phyloP scores from a whole-genome alignment of 30 jellyfish, hydroid and myxozoan genomes.

The Calvadosia cruxmelitensis region DNA sequence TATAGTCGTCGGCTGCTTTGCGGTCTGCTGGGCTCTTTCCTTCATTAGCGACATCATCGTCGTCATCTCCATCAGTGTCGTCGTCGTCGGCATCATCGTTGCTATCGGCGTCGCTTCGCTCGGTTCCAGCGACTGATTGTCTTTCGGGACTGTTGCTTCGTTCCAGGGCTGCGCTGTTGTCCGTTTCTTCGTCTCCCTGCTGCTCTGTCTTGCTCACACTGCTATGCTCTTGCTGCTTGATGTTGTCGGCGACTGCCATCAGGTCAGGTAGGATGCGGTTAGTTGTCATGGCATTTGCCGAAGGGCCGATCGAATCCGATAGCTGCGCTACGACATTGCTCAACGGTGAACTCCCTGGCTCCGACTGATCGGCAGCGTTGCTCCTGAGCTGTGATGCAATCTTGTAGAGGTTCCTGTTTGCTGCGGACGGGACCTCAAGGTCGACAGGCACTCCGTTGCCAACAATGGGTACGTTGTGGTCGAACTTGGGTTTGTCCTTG shows the following conservation, averaged over 20 bases:
- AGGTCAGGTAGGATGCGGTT: background rate
- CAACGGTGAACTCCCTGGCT: no score
- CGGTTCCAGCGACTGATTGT: no score
- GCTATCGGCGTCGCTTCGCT: background rate
- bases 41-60: constrained; percentile 2
- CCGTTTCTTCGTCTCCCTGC: background rate
- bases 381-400: background rate
- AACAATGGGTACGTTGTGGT: background rate
- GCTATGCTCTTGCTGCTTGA: background rate
- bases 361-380: no score
- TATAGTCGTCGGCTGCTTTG: background rate
- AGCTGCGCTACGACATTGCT: background rate
- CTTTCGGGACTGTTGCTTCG: background rate
- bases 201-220: no score
- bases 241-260: background rate
- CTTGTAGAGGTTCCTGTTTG: background rate
- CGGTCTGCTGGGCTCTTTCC: background rate
- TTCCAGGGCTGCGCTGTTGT: background rate
- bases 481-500: background rate
- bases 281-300: background rate
- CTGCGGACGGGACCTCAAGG: background rate
- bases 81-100: background rate
- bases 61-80: constrained; percentile 5
- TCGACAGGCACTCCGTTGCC: background rate
- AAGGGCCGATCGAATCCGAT: background rate